Evolutionary conservation across 2,797 vertebrate species (phyloP), one percentile per base, ranked within the genome.

Genomic region (Steatocranus sp.): DNA sequence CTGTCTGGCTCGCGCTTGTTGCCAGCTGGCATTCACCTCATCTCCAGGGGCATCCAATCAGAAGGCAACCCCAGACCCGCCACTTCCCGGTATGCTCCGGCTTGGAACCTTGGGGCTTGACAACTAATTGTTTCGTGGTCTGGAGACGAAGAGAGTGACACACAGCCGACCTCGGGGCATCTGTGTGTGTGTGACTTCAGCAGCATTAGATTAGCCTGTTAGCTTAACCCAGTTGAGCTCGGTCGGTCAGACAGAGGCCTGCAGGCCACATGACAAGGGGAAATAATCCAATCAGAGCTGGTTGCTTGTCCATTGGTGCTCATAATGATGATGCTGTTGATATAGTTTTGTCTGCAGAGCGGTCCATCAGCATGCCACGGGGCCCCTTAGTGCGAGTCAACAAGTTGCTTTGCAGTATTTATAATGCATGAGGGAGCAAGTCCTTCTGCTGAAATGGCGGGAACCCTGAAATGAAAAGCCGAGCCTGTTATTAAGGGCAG

Each of bases 361-460:
- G 80, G 88, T 86, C 90, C 58, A 66, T 89, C 86, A 87, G 68
- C 84, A 61, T 75, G 84, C 86, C 88, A 75, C 84, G 10, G 61
- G 81, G 81, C 75, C 80, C 74, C 82, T 3, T 83, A 87, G 88
- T 32, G 80, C 81, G 11, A 77, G 87, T 90, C 94, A 93, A 94
- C 93, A 93, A 78, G 93, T 91, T 81, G 87, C 92, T 89, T 91
- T 92, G 87, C 81, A 11, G 74, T 78, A 86, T 94, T 92, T 92
- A 93, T 92, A 88, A 92, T 93, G 88, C 86, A 91, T 86, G 88
- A 87, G 58, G 30, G 81, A 75, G 70, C 27, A 78, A 15, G 34
- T 85, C 63, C 53, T 36, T 89, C 85, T 77, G 83, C 76, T n/a
- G 82, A 79, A 78, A 61, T 75, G 76, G 89, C 8, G 7, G 32